Base-by-base conservation (phyloP, 2,113 vertebrate species). In the Pleuronectes platessa region DNA sequence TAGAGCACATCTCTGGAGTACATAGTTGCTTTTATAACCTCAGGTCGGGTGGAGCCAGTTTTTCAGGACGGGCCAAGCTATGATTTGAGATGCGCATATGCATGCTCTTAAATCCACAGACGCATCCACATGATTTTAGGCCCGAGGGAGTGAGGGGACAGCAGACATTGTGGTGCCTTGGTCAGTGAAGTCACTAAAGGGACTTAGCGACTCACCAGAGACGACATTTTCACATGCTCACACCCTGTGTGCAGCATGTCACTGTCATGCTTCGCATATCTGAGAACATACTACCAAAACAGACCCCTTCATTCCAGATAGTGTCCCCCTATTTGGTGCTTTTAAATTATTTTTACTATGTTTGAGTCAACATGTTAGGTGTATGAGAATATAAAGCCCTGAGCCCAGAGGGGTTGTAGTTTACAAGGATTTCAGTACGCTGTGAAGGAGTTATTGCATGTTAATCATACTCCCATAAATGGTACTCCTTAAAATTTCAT, bases 11-110 rank as follows among this genome's bases (percentile, higher is more conserved):
- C 64, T 78, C 70, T 71, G 40, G 47, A 68, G 40, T 60, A 82
- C 75, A 65, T 15, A 11, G 81, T 74, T 93, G 88, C 83, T 92
- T 90, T 78, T 54, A 68, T 91, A 90, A 92, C 89, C 85, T 82
- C 26, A 42, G 75, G 83, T 81, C 71, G 2, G 76, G 59, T 74
- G 66, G 61, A 53, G 55, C 65, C 60, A 64, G 64, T 89, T 82
- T 85, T 75, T 90, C 68, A 79, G 56, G 72, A 24, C 56, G 17
- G 45, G 51, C 53, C 51, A 53, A 58, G 61, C 35, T 51, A 64
- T 53, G 65, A 74, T 83, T 60, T 69, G 64, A 72, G 75, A 88
- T 84, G 71, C n/a, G 12, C 26, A 21, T 24, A 42, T 71, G 61
- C n/a, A 23, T 40, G 9, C 47, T 65, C 68, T 70, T 40, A 53